Evolutionary conservation across 1,140 invertebrate genomes (phyloP).

Genomic region (Drosophila cardini): DNA sequence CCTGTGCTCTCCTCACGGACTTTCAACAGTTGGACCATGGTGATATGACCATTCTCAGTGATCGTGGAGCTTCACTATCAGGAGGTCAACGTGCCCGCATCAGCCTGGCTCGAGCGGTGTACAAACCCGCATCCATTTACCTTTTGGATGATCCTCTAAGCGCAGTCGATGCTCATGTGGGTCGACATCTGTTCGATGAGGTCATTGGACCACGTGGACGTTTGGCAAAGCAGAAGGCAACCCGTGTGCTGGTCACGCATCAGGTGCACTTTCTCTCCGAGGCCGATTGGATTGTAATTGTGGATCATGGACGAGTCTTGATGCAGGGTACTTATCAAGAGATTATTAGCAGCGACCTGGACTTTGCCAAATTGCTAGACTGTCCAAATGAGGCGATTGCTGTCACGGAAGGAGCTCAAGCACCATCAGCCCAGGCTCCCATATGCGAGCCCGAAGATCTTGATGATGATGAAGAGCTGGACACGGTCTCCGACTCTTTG

Average conservation of each 20-base stretch:
- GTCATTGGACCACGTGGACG: constrained; percentile 87
- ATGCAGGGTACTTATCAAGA: constrained; percentile 87
- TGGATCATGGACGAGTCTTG: constrained; percentile 88
- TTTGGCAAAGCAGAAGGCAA: constrained; percentile 87
- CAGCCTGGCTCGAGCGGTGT: constrained; percentile 91
- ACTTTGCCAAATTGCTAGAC: constrained; percentile 86
- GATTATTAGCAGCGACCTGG: constrained; percentile 85
- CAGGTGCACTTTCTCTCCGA: constrained; percentile 92
- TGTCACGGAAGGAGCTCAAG: constrained; percentile 56
- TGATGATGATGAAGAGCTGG: constrained; percentile 59
- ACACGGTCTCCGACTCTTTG: constrained; percentile 57
- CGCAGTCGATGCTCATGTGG: constrained; percentile 89
- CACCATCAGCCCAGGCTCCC: neutral
- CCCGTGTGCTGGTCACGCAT: constrained; percentile 92
- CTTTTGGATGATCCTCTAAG: constrained; percentile 92
- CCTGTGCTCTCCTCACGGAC: constrained; percentile 90
- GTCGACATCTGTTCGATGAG: constrained; percentile 88
- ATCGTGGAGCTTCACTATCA: constrained; percentile 92
- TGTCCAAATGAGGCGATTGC: constrained; percentile 26
- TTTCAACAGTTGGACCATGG: constrained; percentile 92
- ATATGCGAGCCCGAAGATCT: constrained; percentile 10
- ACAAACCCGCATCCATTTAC: constrained; percentile 90
- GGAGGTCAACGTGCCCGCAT: constrained; percentile 95
- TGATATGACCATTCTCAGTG: constrained; percentile 93
- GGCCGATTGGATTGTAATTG: constrained; percentile 90